A percentile compares a stretch with the other conserved stretches of the same genome.
phyloP scores from a whole-genome alignment of 1,140 invertebrate genomes.

The Caenorhabditis inopinata region DNA sequence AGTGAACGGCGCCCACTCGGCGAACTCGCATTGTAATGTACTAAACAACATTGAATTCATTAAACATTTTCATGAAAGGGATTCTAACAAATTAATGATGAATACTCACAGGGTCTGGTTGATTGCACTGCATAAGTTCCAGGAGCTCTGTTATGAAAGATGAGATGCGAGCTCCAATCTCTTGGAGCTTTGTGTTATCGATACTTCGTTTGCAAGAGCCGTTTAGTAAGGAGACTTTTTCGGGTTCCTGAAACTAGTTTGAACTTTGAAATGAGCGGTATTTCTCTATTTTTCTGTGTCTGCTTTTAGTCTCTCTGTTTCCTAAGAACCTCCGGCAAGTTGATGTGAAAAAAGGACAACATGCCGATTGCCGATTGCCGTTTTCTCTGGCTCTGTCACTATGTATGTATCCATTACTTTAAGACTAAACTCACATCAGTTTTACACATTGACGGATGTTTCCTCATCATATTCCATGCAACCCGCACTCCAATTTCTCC shows the following conservation, averaged over 20 bases:
- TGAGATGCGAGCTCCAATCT: constrained; percentile 37
- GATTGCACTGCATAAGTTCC: constrained; percentile 25
- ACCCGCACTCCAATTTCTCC: constrained; percentile 40
- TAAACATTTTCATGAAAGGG: neutral
- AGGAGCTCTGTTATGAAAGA: constrained; percentile 39
- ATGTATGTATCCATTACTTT: too few species aligned
- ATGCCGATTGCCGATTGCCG: too few species aligned
- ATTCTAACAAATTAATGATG: too few species aligned
- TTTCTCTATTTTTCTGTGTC: neutral
- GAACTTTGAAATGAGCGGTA: neutral
- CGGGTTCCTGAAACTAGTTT: constrained; percentile 22
- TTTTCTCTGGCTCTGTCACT: too few species aligned
- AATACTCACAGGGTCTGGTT: constrained; percentile 34
- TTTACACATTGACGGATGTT: constrained; percentile 34
- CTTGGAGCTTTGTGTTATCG: constrained; percentile 16
- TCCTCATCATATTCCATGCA: constrained; percentile 40
- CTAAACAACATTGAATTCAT: neutral
- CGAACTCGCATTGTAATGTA: constrained; percentile 40
- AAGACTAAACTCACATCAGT: neutral
- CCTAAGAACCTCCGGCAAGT: too few species aligned
- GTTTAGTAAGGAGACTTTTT: constrained; percentile 5
- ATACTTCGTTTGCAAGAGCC: constrained; percentile 12
- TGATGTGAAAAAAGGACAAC: too few species aligned
- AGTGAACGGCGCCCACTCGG: constrained; percentile 40
- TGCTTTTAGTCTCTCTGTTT: too few species aligned